A percentile compares a stretch with the other conserved stretches of the same genome.
phyloP scores from a whole-genome alignment of 2,113 vertebrate species.

The Rutilus rutilus region DNA sequence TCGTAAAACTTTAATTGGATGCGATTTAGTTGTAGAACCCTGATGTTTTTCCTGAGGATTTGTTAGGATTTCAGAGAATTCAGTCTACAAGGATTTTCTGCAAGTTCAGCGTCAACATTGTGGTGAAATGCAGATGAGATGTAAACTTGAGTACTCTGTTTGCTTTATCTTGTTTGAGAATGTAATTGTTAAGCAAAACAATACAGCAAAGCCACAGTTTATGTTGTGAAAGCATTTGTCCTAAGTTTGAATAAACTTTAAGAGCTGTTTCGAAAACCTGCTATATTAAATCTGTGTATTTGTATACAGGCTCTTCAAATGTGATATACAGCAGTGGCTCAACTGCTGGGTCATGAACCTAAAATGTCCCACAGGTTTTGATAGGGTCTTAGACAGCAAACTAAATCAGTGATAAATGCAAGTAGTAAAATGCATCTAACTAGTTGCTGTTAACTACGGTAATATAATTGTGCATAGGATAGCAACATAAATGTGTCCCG shows the following conservation, averaged over 20 bases:
- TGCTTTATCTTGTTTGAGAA: not conserved
- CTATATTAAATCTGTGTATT: not conserved
- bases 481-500: no score
- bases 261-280: not conserved
- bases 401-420: not conserved
- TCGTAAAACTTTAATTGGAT: not conserved
- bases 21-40: not conserved
- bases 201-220: constrained; percentile 8
- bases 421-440: not conserved
- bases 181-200: not conserved
- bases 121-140: constrained; percentile 12
- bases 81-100: not conserved
- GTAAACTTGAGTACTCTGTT: constrained; percentile 6
- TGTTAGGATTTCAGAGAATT: constrained; percentile 25
- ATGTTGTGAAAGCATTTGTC: constrained; percentile 8
- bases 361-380: not conserved
- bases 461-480: not conserved
- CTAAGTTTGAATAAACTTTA: not conserved
- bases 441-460: not conserved
- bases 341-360: not conserved
- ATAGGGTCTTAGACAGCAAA: not conserved
- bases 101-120: not conserved
- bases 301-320: not conserved
- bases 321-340: not conserved
- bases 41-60: constrained; percentile 15